phyloP scores from a whole-genome alignment of 2,113 vertebrate genomes.

The Pelobates fuscus region DNA sequence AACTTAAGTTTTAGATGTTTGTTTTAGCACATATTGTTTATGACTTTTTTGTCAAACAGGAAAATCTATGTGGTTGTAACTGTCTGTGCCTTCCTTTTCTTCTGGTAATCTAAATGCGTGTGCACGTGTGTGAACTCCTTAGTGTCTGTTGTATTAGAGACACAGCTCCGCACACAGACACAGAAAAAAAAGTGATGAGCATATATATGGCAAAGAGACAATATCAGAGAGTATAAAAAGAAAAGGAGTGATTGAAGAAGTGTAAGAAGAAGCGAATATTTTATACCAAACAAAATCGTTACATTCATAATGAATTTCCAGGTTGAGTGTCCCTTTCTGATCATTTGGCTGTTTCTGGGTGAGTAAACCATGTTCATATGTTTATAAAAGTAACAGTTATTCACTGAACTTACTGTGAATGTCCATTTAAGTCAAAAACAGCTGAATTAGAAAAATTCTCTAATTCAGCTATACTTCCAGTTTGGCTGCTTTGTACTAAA shows the following conservation, averaged over 20 bases:
- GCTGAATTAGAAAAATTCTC: background rate
- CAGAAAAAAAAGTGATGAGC: background rate
- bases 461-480: background rate
- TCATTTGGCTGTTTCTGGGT: slow-evolving; percentile 13
- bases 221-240: background rate
- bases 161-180: background rate
- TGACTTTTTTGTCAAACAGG: slow-evolving; percentile 5
- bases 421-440: background rate
- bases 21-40: background rate
- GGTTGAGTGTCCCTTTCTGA: background rate
- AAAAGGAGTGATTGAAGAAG: background rate
- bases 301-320: background rate
- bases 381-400: background rate
- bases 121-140: slow-evolving; percentile 39
- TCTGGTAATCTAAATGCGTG: background rate
- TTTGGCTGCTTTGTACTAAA: background rate
- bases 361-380: background rate
- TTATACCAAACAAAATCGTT: background rate
- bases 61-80: slow-evolving; percentile 43
- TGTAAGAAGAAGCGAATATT: background rate
- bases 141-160: background rate
- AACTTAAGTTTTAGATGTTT: too few species aligned
- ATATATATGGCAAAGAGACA: slow-evolving; percentile 5
- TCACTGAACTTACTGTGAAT: background rate
- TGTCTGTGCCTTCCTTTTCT: slow-evolving; percentile 7